Conservation (phyloP, 1,140 invertebrate genomes). For the Temnothorax longispinosus region DNA sequence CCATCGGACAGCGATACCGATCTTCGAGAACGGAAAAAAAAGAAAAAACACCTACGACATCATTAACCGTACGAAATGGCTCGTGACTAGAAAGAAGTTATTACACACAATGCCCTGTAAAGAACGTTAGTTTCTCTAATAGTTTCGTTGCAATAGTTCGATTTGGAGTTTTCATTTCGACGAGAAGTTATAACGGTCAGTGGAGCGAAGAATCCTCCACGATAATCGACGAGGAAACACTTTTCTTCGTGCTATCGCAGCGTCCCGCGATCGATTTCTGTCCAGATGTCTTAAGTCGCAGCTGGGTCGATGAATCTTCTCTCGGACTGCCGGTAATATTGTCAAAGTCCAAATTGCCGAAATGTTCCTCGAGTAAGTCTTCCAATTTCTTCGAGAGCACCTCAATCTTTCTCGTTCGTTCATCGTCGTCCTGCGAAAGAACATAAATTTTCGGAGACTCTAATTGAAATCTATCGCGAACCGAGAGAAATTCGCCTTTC, state of each 20-base stretch:
- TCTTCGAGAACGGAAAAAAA: constrained; percentile 13
- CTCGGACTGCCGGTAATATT: constrained; percentile 67
- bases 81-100: constrained; percentile 39
- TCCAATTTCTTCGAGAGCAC: constrained; percentile 75
- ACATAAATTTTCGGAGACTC: not conserved
- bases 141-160: not conserved
- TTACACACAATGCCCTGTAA: constrained; percentile 17
- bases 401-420: constrained; percentile 74
- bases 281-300: constrained; percentile 52
- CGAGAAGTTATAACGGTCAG: constrained; percentile 1
- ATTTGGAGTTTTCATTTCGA: constrained; percentile 40
- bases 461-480: not conserved
- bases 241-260: constrained; percentile 55
- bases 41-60: constrained; percentile 2
- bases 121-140: constrained; percentile 4
- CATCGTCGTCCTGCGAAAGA: constrained; percentile 70
- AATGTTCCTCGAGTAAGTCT: constrained; percentile 76
- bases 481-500: not conserved
- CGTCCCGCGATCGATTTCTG: constrained; percentile 58
- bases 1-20: constrained; percentile 9
- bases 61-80: constrained; percentile 9
- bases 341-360: constrained; percentile 74
- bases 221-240: constrained; percentile 25
- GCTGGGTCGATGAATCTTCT: constrained; percentile 54
- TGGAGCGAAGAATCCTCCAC: constrained; percentile 37